Conservation (phyloP, 2,888 invertebrate genomes). For the Xylophagus ater region DNA sequence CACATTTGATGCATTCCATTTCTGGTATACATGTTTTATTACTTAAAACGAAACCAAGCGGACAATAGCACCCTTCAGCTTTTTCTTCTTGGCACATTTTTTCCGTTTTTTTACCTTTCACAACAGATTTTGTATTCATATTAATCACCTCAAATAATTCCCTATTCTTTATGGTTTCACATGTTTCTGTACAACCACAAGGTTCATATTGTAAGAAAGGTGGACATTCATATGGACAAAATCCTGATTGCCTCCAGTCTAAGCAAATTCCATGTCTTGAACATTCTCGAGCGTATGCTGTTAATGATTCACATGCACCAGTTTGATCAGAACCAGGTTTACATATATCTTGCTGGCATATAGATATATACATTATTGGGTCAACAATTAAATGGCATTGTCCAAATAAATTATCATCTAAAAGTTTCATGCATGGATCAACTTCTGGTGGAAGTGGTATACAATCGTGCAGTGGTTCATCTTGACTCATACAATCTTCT, state of each 20-base stretch:
- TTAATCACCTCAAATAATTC: conserved; percentile 30
- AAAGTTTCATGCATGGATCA: conserved; percentile 57
- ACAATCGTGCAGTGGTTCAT: conserved; percentile 40
- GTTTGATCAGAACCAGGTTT: conserved; percentile 42
- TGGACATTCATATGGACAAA: conserved; percentile 54
- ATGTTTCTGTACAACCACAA: conserved; percentile 36
- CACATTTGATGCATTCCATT: conserved; percentile 59
- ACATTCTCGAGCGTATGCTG: conserved; percentile 65
- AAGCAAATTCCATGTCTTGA: conserved; percentile 58
- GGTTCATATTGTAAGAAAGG: conserved; percentile 32
- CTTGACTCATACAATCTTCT: conserved; percentile 42
- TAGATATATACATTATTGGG: conserved; percentile 52
- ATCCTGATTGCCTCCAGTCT: conserved; percentile 51
- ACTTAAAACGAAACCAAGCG: conserved; percentile 56
- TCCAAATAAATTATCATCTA: conserved; percentile 46
- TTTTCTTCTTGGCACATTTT: conserved; percentile 39
- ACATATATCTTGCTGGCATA: conserved; percentile 60
- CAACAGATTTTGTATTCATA: conserved; percentile 25
- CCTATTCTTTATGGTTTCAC: conserved; percentile 27
- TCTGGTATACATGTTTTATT: conserved; percentile 62
- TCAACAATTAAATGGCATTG: conserved; percentile 65
- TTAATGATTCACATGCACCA: conserved; percentile 52
- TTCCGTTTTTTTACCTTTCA: conserved; percentile 25
- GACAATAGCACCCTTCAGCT: conserved; percentile 79
- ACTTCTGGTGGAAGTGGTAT: conserved; percentile 46